Evolutionary conservation across 2,113 vertebrate species (phyloP), one percentile per base, ranked within the genome.

Genomic region (Drymodes brunneopygia): DNA sequence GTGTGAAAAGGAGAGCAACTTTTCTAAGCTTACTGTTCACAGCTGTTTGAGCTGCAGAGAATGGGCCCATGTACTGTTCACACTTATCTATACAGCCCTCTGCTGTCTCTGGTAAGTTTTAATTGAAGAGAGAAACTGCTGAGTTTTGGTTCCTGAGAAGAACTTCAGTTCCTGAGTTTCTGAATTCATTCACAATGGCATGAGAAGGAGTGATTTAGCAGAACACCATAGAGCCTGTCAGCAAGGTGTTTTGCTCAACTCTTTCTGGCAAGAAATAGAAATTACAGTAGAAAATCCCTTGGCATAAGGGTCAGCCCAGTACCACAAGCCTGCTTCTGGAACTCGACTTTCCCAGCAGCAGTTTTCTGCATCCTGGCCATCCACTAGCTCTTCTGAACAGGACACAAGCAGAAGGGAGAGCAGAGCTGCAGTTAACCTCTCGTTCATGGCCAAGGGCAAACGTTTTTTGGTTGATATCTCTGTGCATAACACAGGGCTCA

Each of bases 201-300:
- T 8, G 61, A 81, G 42, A 22, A 78, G 62, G 61, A 84, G 13
- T 47, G 56, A 81, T 85, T 87, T 82, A 75, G 12, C 70, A 93
- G 48, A 73, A 87, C 75, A 86, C 28, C n/a, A 36, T 6, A 74
- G 12, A 79, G 10, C 61, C 38, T 86, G 28, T 70, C 72, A 83
- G 28, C 40, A 64, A 87, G 13, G n/a, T 85, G 36, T 79, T 72
- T 94, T 45, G n/a, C 53, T 91, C 42, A 92, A 29, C n/a, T 73
- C 20, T 40, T 90, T 92, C 54, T 86, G 65, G 40, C 20, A 74
- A 66, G 60, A 81, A 93, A 51, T 51, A 71, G 23, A 66, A 95
- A 83, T 72, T 47, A 47, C 17, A 47, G 11, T 35, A 75, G 36
- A 72, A 90, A 90, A 80, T 90, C 18, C 16, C 24, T 51, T 66